A percentile compares a stretch with the other conserved stretches of the same genome.
phyloP scores from a whole-genome alignment of 1,140 invertebrate genomes.

The Cepaea nemoralis region DNA sequence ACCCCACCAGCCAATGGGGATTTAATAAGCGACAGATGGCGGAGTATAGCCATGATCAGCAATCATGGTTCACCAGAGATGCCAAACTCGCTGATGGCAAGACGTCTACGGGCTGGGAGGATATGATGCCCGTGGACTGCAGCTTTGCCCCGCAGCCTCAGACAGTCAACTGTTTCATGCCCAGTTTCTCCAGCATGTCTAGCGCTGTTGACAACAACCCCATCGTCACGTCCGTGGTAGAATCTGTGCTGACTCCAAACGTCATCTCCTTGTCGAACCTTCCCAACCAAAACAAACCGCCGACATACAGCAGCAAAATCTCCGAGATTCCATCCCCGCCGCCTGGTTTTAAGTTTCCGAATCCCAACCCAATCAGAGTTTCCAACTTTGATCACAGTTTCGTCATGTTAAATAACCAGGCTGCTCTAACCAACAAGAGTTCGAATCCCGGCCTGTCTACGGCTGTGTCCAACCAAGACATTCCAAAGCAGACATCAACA shows the following conservation, averaged over 20 bases:
- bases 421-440: neutral
- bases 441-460: neutral
- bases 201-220: slow-evolving; percentile 27
- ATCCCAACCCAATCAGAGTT: neutral
- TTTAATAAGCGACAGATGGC: neutral
- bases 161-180: neutral
- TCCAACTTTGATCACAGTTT: neutral
- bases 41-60: neutral
- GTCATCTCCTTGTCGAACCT: neutral
- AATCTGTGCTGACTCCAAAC: slow-evolving; percentile 6
- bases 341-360: slow-evolving; percentile 11
- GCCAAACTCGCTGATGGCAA: neutral
- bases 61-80: neutral
- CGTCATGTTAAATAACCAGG: neutral
- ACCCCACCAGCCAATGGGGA: neutral
- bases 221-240: slow-evolving; percentile 25
- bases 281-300: neutral
- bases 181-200: slow-evolving; percentile 27
- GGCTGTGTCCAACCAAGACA: neutral
- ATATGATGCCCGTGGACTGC: neutral
- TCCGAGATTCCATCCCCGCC: slow-evolving; percentile 16
- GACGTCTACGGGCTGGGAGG: neutral
- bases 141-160: neutral
- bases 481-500: neutral
- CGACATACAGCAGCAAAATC: slow-evolving; percentile 7